Evolutionary conservation across 2,113 vertebrate species (phyloP), one percentile per base, ranked within the genome.

Genomic region (Campylorhamphus procurvoides): DNA sequence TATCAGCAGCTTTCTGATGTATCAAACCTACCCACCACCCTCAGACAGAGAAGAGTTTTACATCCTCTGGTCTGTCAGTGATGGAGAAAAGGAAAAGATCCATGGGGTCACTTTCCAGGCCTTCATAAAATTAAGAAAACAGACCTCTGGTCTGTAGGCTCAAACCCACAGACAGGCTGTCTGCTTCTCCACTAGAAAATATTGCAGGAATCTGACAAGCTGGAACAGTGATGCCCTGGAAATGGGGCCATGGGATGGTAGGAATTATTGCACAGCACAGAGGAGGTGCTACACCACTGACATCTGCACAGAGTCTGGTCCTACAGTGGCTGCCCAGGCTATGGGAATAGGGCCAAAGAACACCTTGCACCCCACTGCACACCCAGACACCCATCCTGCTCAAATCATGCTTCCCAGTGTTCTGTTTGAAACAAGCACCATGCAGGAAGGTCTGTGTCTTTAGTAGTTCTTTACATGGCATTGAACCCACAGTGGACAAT

Each of bases 181-280:
- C 85, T 94, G 80, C 76, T 77, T 81, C 72, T 74, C 33, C 20
- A 3, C 52, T 20, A 47, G 44, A 42, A 93, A 94, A 39, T 66
- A 97, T 81, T 71, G 52, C 83, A 97, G 35, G 91, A 95, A 92
- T 84, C 86, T 52, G 56, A 42, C 42, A 59, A 68, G 20, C 73
- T 78, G 80, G 64, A 83, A 8, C 19, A 62, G 75, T 63, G n/a
- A 5, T 3, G 20, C 55, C 55, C 4, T 9, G 17, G 78, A 83
- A 78, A 83, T 10, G 31, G 42, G 50, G 68, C 53, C 72, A 58
- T 59, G 27, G 6, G 50, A 23, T 3, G 18, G 7, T 1, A 14
- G 68, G 40, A 29, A 6, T 46, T 44, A 17, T 2, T 50, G 84
- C 69, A 66, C 28, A 62, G 79, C 71, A 35, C 49, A 42, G 72